phyloP scores from a whole-genome alignment of 2,888 invertebrate species.

The Oligia fasciuncula region DNA sequence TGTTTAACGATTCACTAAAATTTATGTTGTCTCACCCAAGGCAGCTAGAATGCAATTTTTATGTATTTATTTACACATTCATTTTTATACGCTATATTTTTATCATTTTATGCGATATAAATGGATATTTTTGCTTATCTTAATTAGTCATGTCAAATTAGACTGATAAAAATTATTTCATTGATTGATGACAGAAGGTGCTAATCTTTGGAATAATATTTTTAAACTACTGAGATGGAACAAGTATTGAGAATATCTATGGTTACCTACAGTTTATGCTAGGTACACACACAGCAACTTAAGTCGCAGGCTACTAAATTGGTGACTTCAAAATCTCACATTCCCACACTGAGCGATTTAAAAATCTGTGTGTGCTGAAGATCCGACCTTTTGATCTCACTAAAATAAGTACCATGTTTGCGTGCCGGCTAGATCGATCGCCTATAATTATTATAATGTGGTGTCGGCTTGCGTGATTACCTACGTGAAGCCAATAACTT shows the following conservation, averaged over 20 bases:
- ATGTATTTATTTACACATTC: slow-evolving; percentile 13
- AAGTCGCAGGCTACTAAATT: background rate
- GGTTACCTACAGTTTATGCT: background rate
- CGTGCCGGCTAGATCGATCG: background rate
- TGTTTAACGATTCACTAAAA: slow-evolving; percentile 32
- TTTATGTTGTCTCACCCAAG: slow-evolving; percentile 46
- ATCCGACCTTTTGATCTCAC: background rate
- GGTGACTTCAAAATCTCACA: background rate
- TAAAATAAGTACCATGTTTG: background rate
- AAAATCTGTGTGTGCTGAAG: background rate
- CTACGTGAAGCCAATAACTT: background rate
- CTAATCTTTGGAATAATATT: background rate
- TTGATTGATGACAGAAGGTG: background rate
- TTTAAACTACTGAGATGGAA: background rate
- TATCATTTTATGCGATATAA: background rate
- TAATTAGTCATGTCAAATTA: slow-evolving; percentile 26
- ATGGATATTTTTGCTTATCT: slow-evolving; percentile 34
- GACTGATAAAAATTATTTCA: slow-evolving; percentile 7
- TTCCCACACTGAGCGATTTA: background rate
- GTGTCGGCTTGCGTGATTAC: background rate
- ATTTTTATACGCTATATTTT: slow-evolving; percentile 37
- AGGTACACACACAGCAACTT: background rate
- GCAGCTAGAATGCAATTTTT: slow-evolving; percentile 4
- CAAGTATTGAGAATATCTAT: background rate
- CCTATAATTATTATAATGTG: background rate